These are phyloP conservation scores for Eurystomus gularis DNA, from an alignment of 2,113 vertebrate species.

Conservation along the genomic window DNA sequence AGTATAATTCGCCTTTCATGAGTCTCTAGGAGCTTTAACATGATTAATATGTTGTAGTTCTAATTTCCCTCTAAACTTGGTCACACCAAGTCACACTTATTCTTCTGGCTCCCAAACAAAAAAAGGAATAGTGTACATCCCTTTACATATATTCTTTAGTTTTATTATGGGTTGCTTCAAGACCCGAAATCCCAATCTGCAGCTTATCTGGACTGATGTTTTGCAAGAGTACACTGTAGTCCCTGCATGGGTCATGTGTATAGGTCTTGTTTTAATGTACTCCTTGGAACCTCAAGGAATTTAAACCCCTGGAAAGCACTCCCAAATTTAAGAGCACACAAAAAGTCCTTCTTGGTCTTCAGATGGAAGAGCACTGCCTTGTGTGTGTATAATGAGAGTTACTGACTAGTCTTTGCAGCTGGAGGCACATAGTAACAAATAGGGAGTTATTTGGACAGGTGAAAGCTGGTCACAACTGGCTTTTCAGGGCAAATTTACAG, in stretches of 20 bases:
- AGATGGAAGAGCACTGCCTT: background rate
- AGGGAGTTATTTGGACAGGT: background rate
- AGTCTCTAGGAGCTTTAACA: background rate
- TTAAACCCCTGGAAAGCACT: background rate
- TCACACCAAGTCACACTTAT: background rate
- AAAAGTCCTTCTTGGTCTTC: background rate
- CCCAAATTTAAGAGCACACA: background rate
- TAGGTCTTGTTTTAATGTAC: background rate
- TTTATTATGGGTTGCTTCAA: background rate
- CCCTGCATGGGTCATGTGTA: background rate
- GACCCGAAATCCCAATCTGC: background rate
- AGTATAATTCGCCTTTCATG: background rate
- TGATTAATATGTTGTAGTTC: background rate
- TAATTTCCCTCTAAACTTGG: background rate
- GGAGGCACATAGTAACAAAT: background rate
- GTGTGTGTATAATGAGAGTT: background rate
- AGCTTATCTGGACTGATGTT: background rate
- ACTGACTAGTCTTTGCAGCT: background rate
- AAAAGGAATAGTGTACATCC: rapidly evolving
- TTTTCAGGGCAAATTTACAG: background rate
- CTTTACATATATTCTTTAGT: background rate
- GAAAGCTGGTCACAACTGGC: background rate
- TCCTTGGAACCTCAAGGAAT: background rate
- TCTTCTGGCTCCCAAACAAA: background rate
- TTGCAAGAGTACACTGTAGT: background rate